Conservation (phyloP, 2,888 invertebrate genomes). For the Hyalella azteca region DNA sequence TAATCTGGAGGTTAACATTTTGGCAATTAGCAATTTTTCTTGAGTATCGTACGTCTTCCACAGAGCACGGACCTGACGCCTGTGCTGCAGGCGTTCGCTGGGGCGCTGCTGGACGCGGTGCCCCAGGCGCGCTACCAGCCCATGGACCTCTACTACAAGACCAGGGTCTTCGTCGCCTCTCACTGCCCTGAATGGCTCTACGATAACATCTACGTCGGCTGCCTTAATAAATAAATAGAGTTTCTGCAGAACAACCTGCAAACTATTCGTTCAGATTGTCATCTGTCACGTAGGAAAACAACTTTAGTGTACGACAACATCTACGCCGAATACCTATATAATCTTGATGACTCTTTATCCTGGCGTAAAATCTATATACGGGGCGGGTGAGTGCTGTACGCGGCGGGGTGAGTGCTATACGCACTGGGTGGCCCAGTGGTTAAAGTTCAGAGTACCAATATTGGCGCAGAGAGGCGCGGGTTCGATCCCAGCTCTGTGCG, state of each 20-base stretch:
- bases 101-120: constrained; percentile 80
- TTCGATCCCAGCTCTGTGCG: too few species aligned
- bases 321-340: too few species aligned
- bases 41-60: too few species aligned
- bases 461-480: too few species aligned
- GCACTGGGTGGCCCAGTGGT: too few species aligned
- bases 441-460: too few species aligned
- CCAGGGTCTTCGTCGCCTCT: constrained; percentile 80
- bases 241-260: neutral
- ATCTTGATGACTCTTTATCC: too few species aligned
- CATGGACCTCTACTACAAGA: constrained; percentile 77
- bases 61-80: constrained; percentile 73
- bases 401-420: too few species aligned
- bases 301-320: too few species aligned
- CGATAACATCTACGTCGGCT: constrained; percentile 65
- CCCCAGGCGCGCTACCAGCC: constrained; percentile 84
- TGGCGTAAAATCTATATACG: too few species aligned
- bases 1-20: neutral
- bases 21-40: neutral
- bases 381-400: too few species aligned
- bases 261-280: neutral
- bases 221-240: constrained; percentile 19
- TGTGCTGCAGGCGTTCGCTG: constrained; percentile 74
- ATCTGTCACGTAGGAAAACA: neutral
- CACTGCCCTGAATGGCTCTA: constrained; percentile 82